Conservation (phyloP, 1,140 invertebrate species). For the Meloidogyne floridensis region DNA sequence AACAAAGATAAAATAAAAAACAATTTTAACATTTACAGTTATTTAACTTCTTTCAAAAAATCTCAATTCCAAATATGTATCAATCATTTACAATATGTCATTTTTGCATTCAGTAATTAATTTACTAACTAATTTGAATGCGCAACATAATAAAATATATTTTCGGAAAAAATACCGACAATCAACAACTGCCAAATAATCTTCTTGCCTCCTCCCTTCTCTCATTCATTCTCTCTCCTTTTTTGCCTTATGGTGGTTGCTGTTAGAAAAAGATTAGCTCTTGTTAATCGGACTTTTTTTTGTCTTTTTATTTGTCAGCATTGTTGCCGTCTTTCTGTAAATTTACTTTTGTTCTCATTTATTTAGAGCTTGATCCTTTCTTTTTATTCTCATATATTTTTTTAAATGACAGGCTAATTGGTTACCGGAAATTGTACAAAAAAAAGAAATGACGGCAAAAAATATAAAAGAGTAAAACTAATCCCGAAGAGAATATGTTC, state of each 20-base stretch:
- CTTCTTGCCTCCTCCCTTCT: too few relatives aligned
- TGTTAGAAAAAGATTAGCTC: neutral
- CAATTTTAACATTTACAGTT: too few relatives aligned
- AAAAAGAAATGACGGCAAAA: neutral
- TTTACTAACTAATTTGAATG: neutral
- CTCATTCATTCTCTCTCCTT: neutral
- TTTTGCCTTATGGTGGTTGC: neutral
- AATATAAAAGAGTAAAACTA: neutral
- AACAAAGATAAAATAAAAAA: too few relatives aligned
- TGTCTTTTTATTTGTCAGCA: neutral
- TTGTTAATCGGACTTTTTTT: constrained; percentile 6
- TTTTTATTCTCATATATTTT: neutral
- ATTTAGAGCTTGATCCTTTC: neutral
- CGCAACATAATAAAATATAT: neutral
- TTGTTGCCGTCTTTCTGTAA: neutral
- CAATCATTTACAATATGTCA: too few relatives aligned
- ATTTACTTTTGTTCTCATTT: neutral
- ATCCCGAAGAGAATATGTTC: neutral
- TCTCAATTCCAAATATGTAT: too few relatives aligned
- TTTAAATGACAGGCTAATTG: constrained; percentile 9
- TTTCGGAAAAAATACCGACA: neutral
- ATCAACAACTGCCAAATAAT: neutral
- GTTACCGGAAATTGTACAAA: constrained; percentile 9
- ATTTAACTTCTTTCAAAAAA: too few relatives aligned
- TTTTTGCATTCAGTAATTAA: too few relatives aligned